Evolutionary conservation across 2,888 invertebrate genomes (phyloP).

Genomic region (Acleris laterana): DNA sequence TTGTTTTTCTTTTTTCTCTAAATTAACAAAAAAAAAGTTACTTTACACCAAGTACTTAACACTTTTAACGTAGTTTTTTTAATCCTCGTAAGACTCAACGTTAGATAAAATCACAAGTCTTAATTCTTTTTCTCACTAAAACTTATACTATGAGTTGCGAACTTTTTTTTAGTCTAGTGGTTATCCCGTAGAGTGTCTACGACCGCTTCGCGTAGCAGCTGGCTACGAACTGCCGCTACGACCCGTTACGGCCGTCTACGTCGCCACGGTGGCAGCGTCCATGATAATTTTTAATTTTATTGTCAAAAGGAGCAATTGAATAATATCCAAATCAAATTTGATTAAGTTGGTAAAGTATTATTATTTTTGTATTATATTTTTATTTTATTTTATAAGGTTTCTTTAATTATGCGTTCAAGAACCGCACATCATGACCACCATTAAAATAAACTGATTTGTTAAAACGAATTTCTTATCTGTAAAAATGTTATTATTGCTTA

Average conservation of each 20-base stretch:
- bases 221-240: constrained; percentile 40
- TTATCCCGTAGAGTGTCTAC: constrained; percentile 23
- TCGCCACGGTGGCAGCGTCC: not conserved
- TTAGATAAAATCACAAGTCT: constrained; percentile 15
- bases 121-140: constrained; percentile 12
- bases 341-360: too few species aligned
- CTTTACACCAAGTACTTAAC: constrained; percentile 2
- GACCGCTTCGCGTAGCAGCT: constrained; percentile 35
- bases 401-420: too few species aligned
- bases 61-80: not conserved
- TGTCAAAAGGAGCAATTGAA: too few species aligned
- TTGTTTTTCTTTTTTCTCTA: not conserved
- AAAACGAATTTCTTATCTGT: too few species aligned
- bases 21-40: constrained; percentile 7
- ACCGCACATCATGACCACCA: too few species aligned
- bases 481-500: too few species aligned
- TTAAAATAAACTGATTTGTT: too few species aligned
- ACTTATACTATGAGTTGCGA: constrained; percentile 21
- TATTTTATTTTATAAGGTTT: too few species aligned
- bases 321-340: too few species aligned
- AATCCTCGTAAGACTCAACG: not conserved
- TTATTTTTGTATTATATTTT: too few species aligned
- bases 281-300: too few species aligned
- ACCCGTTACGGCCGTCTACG: constrained; percentile 29
- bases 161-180: constrained; percentile 18